phyloP scores from a whole-genome alignment of 2,888 invertebrate genomes.

The Stenchaetothrips biformis region DNA sequence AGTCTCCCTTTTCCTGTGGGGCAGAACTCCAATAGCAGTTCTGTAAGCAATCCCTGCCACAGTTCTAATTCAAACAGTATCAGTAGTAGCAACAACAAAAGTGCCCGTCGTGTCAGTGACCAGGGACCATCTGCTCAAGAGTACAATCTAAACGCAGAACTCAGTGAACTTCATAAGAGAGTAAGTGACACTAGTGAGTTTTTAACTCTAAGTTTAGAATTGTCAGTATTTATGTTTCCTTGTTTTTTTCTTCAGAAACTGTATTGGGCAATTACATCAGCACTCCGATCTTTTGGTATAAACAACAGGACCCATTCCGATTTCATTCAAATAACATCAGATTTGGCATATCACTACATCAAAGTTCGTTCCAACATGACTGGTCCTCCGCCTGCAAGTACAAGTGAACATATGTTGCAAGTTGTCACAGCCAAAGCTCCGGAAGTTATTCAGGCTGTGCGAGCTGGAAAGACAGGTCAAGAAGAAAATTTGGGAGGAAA shows the following conservation, averaged over 20 bases:
- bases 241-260: constrained; percentile 1
- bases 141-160: not conserved
- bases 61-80: not conserved
- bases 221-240: not conserved
- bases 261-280: not conserved
- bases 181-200: not conserved
- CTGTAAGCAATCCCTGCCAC: not conserved
- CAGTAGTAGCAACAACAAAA: not conserved
- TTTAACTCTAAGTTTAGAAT: not conserved
- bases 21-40: not conserved
- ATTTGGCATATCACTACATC: not conserved
- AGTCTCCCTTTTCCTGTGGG: not conserved
- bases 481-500: not conserved
- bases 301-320: not conserved
- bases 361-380: not conserved
- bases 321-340: not conserved
- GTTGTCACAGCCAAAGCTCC: not conserved
- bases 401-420: constrained; percentile 11
- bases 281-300: not conserved
- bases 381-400: not conserved
- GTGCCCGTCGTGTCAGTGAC: not conserved
- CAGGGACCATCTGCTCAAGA: not conserved
- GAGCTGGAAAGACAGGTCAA: not conserved
- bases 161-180: constrained; percentile 3
- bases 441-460: not conserved